These are phyloP conservation scores for Drosophila prostipennis DNA, from an alignment of 2,888 invertebrate genomes.

Conservation along the genomic window DNA sequence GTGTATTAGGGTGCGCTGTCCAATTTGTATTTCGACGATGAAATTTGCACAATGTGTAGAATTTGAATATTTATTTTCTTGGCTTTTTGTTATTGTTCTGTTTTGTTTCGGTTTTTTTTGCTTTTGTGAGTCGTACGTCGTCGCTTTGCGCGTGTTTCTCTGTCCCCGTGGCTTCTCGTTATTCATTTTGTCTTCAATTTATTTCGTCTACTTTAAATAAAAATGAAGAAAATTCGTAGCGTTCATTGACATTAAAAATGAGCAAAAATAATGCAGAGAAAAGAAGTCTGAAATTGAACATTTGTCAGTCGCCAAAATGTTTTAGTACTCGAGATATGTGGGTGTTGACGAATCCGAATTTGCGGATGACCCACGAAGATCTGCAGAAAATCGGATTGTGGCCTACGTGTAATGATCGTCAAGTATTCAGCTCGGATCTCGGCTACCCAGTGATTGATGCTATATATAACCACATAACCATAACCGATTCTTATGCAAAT, in stretches of 20 bases:
- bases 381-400: constrained; percentile 6
- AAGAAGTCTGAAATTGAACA: constrained; percentile 55
- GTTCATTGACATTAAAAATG: constrained; percentile 74
- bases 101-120: constrained; percentile 40
- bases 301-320: constrained; percentile 58
- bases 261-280: constrained; percentile 36
- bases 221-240: constrained; percentile 72
- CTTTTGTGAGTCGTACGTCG: constrained; percentile 44
- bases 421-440: constrained; percentile 56
- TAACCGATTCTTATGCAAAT: constrained; percentile 48
- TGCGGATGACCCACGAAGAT: not conserved
- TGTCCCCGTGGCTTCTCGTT: constrained; percentile 44
- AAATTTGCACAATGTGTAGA: constrained; percentile 66
- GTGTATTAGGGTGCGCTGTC: constrained; percentile 38
- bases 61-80: constrained; percentile 67
- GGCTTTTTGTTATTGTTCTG: constrained; percentile 40
- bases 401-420: constrained; percentile 24
- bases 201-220: constrained; percentile 78
- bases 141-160: constrained; percentile 66
- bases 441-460: constrained; percentile 5
- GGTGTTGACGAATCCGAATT: constrained; percentile 25
- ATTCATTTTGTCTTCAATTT: constrained; percentile 65
- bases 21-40: constrained; percentile 62
- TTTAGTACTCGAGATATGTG: constrained; percentile 14
- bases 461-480: constrained; percentile 18